Evolutionary conservation across 1,140 invertebrate species (phyloP).

Genomic region (Olivierus martensii): DNA sequence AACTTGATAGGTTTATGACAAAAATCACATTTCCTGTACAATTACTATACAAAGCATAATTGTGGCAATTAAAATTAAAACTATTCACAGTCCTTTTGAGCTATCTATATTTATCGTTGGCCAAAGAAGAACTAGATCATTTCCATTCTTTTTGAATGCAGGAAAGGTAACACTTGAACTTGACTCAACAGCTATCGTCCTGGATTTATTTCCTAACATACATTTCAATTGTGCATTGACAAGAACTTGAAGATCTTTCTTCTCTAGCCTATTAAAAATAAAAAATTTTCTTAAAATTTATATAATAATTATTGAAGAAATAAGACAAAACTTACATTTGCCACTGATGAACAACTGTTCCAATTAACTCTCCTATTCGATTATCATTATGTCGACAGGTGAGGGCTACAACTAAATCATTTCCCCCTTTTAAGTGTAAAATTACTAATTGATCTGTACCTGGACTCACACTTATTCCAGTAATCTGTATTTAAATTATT

Average conservation of each 20-base stretch:
- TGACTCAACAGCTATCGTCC: slow-evolving; percentile 45
- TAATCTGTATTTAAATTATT: slow-evolving; percentile 38
- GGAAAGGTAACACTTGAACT: slow-evolving; percentile 39
- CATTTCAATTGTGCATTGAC: slow-evolving; percentile 47
- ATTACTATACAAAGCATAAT: too few relatives aligned
- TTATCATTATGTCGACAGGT: slow-evolving; percentile 36
- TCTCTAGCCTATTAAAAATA: slow-evolving; percentile 36
- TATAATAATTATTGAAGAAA: background rate
- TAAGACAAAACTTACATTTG: background rate
- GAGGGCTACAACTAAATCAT: slow-evolving; percentile 78
- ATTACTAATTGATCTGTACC: slow-evolving; percentile 77
- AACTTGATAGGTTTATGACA: too few relatives aligned
- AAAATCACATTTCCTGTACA: too few relatives aligned
- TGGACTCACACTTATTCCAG: slow-evolving; percentile 63
- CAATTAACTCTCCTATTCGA: slow-evolving; percentile 68
- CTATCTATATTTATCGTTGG: slow-evolving; percentile 13
- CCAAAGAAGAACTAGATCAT: slow-evolving; percentile 27
- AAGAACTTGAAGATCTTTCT: slow-evolving; percentile 46
- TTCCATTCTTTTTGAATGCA: slow-evolving; percentile 43
- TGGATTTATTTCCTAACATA: slow-evolving; percentile 55
- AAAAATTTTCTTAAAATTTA: background rate
- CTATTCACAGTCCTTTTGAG: too few relatives aligned
- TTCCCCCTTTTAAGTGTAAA: slow-evolving; percentile 70
- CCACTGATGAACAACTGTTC: slow-evolving; percentile 42
- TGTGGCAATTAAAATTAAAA: too few relatives aligned